Conservation (phyloP, 2,888 invertebrate species). For the Argyresthia albistria region DNA sequence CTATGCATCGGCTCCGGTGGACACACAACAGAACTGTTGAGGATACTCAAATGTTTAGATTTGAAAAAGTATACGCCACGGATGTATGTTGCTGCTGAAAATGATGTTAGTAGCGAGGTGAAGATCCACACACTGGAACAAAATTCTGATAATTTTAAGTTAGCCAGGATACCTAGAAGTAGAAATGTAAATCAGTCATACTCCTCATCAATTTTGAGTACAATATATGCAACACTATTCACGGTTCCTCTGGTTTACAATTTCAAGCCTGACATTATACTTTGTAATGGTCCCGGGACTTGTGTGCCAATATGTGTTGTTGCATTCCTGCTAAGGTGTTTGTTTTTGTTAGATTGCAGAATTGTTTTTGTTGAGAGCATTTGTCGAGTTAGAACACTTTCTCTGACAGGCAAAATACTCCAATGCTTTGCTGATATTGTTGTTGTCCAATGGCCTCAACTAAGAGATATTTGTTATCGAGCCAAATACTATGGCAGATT, state of each 20-base stretch:
- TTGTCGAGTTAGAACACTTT: conserved; percentile 91
- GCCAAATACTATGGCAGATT: conserved; percentile 85
- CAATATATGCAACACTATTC: conserved; percentile 78
- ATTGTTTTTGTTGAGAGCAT: conserved; percentile 96
- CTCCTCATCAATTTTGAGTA: conserved; percentile 83
- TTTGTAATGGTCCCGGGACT: conserved; percentile 97
- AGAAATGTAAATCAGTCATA: conserved; percentile 91
- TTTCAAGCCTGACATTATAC: conserved; percentile 83
- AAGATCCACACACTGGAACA: conserved; percentile 75
- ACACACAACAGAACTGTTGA: conserved; percentile 95
- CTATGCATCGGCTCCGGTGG: conserved; percentile 87
- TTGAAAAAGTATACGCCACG: conserved; percentile 79
- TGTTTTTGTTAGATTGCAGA: conserved; percentile 77
- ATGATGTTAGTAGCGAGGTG: conserved; percentile 81
- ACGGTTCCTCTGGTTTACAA: conserved; percentile 79
- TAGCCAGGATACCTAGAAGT: conserved; percentile 83
- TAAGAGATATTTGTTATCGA: conserved; percentile 77
- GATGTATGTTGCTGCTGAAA: conserved; percentile 83
- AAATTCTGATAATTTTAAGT: conserved; percentile 38
- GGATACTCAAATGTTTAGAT: conserved; percentile 77
- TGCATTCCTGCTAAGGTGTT: conserved; percentile 80
- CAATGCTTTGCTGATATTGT: conserved; percentile 87
- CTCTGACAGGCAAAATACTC: conserved; percentile 90
- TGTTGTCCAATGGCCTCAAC: conserved; percentile 93
- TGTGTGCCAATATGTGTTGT: conserved; percentile 92